Evolutionary conservation across 2,888 invertebrate genomes (phyloP), one percentile per base, ranked within the genome.

Genomic region (Caenorhabditis sp.): DNA sequence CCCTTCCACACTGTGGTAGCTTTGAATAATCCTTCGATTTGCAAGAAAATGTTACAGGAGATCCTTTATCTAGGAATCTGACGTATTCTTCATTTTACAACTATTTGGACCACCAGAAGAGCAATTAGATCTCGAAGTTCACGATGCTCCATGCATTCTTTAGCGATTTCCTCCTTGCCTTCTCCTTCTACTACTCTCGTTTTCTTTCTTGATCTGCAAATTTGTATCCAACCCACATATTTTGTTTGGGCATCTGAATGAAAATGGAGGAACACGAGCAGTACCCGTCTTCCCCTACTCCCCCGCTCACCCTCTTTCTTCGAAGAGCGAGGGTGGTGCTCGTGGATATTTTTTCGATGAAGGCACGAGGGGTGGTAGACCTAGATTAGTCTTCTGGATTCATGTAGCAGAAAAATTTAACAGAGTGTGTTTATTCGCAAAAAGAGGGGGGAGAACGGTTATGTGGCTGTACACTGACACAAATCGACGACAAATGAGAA

Each of bases 401-500:
- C 22, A 41, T 19, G 35, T 35, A 1, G 4, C 7, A 19, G 6
- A 16, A 1, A 44, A 44, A 5, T 22, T 59, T 19, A 73, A 73
- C 73, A 73, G 51, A 63, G 64, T 16, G 26, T n/a, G 26, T 75
- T 75, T 75, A 75, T 75, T 75, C 47, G 47, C 38, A 44, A 54
- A 74, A 74, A 63, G 72, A 47, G 6, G 19, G 24, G 41, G 47
- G 16, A 19, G 31, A 49, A 68, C 68, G 49, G 51, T 77, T 49
- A 64, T 70, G 70, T 56, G 38, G 64, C 51, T 66, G 44, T 80
- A 73, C 72, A 80, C 80, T 80, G 73, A 80, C 70, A 79, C 77
- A 70, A 79, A 79, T 79, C 77, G 77, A 70, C 63, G 63, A 70
- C 61, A 61, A 70, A 70, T 38, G 56, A 75, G 38, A 58, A 47